Percentiles rank a stretch among this genome's conserved stretches.
Conservation (phyloP, 2,888 invertebrate species). For the Bimastos eiseni region DNA sequence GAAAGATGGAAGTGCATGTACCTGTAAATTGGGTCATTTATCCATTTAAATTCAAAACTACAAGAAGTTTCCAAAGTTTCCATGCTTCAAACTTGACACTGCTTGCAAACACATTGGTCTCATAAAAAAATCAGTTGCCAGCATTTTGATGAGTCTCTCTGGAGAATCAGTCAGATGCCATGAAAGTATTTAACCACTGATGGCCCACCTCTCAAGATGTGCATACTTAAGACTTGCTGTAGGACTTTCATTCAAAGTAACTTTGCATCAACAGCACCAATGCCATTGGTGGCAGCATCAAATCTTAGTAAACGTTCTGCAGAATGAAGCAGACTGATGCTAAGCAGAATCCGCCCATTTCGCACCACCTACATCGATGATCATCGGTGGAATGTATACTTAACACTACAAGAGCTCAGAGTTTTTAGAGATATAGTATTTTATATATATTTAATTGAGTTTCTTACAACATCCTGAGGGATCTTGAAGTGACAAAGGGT, state of each 20-base stretch:
- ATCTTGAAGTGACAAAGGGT: constrained; percentile 92
- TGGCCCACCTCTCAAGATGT: neutral
- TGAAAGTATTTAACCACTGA: neutral
- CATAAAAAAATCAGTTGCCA: neutral
- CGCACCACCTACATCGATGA: neutral
- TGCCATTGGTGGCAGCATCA: neutral
- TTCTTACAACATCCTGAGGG: constrained; percentile 78
- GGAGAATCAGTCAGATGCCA: neutral
- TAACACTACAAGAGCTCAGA: neutral
- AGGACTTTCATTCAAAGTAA: neutral
- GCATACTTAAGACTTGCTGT: neutral
- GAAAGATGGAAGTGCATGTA: neutral
- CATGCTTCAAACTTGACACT: neutral
- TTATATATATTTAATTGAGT: neutral
- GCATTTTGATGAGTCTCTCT: neutral
- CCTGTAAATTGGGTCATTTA: neutral
- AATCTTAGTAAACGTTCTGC: neutral
- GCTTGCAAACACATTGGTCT: neutral
- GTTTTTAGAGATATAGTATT: neutral
- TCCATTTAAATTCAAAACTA: neutral
- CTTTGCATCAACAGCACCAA: neutral
- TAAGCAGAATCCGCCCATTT: neutral
- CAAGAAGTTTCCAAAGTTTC: neutral
- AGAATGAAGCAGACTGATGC: neutral
- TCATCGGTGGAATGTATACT: neutral